Evolutionary conservation across 2,888 invertebrate species (phyloP).

Genomic region (Calliopum simillimum): DNA sequence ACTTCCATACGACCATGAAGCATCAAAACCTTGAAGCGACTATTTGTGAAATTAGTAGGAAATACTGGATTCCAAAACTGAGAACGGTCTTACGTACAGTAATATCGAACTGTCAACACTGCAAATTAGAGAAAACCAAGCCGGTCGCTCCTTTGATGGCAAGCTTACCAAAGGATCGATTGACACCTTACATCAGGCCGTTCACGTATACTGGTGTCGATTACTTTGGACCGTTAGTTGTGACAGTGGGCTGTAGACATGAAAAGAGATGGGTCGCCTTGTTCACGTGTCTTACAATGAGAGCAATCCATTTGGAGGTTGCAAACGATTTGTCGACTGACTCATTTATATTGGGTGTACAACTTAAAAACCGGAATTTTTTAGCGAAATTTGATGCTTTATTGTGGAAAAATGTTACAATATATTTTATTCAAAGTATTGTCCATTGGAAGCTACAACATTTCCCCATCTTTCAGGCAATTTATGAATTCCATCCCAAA

Average conservation of each 20-base stretch:
- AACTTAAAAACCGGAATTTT: no score
- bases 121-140: neutral
- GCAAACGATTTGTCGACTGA: slow-evolving; percentile 34
- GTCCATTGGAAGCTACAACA: no score
- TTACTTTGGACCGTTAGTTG: slow-evolving; percentile 37
- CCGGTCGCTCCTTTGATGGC: slow-evolving; percentile 6
- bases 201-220: slow-evolving; percentile 35
- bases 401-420: no score
- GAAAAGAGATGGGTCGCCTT: slow-evolving; percentile 42
- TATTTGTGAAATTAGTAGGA: slow-evolving; percentile 14
- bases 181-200: slow-evolving; percentile 28
- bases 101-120: slow-evolving; percentile 4
- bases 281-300: slow-evolving; percentile 30
- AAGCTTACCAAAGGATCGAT: slow-evolving; percentile 17
- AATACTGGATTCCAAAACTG: slow-evolving; percentile 14
- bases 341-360: no score
- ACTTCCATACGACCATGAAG: slow-evolving; percentile 13
- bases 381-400: no score
- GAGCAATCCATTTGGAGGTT: slow-evolving; percentile 1
- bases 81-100: neutral
- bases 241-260: slow-evolving; percentile 22
- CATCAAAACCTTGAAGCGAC: slow-evolving; percentile 23
- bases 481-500: no score
- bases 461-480: no score
- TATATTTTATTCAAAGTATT: no score